Evolutionary conservation across 2,888 invertebrate genomes (phyloP).

Genomic region (Meiosimyza decipiens): DNA sequence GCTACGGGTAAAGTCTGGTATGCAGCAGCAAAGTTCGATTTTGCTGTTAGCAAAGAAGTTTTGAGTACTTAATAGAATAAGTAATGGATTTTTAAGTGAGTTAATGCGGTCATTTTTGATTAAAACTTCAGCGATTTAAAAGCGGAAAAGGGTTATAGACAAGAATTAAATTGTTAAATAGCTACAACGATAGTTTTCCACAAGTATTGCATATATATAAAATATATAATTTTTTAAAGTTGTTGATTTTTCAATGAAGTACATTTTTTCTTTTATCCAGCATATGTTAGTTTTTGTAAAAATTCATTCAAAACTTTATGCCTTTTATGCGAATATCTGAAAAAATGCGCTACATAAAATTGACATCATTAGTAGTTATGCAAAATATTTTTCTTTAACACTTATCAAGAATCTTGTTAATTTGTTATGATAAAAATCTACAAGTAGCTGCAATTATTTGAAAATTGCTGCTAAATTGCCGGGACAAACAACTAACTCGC

Average conservation of each 20-base stretch:
- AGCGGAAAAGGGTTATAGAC: not conserved
- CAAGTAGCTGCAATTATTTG: too few species aligned
- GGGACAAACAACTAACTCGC: not conserved
- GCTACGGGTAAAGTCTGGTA: not conserved
- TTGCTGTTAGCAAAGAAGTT: not conserved
- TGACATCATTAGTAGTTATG: too few species aligned
- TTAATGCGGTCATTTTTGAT: slow-evolving; percentile 19
- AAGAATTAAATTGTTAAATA: not conserved
- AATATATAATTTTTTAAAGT: too few species aligned
- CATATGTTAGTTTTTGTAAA: too few species aligned
- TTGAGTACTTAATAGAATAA: slow-evolving; percentile 10
- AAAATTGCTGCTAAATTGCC: not conserved
- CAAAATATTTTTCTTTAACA: too few species aligned
- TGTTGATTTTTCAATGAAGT: too few species aligned
- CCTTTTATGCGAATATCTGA: too few species aligned
- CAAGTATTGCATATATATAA: too few species aligned
- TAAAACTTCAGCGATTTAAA: slow-evolving; percentile 33
- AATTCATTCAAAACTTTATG: too few species aligned
- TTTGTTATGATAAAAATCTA: slow-evolving; percentile 5
- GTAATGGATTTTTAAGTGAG: slow-evolving; percentile 37
- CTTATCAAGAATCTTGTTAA: not conserved
- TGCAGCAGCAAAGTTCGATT: not conserved
- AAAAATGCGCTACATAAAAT: too few species aligned
- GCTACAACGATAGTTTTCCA: too few species aligned
- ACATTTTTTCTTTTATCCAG: too few species aligned